Evolutionary conservation across 2,113 vertebrate species (phyloP), one percentile per base, ranked within the genome.

Genomic region (Lontra canadensis): DNA sequence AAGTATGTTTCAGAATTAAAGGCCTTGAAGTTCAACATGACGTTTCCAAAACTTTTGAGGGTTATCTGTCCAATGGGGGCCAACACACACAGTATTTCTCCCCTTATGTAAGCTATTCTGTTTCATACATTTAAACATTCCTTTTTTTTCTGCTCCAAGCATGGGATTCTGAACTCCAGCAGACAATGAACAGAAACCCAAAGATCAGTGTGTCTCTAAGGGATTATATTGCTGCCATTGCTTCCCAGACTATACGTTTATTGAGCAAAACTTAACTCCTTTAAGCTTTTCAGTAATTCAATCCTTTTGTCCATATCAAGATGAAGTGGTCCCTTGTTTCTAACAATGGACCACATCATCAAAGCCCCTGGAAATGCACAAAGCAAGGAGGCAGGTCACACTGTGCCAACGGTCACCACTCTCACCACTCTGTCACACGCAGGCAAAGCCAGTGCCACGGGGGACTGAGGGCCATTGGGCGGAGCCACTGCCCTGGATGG

Each of bases 241-340:
- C 59, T 94, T 92, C 86, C 80, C 90, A 92, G 94, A 71, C 74
- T 80, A 36, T 88, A 93, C 78, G 44, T 96, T 97, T 92, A 97
- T 94, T 89, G 74, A 97, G 98, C 96, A 97, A 98, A 98, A 95
- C 94, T 94, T 97, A 95, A 96, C 97, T 94, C 88, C 88, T 85
- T 97, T 83, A 26, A 90, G 90, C 96, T 88, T 92, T 90, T 97
- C 65, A 97, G 87, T 67, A 86, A 96, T 80, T 94, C 69, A 42
- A 52, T 25, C 44, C 44, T 92, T 97, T 94, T 97, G 94, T 96
- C 84, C 87, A 21, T 25, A 88, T 81, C 94, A 81, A 29, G 90
- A 98, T 96, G 90, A 98, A 98, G 94, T 85, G 81, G 80, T 85
- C 92, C 88, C 94, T 98, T 98, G 96, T 98, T 96, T 84, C 63